phyloP scores from a whole-genome alignment of 2,888 invertebrate genomes.

The Exephanes ischioxanthus region DNA sequence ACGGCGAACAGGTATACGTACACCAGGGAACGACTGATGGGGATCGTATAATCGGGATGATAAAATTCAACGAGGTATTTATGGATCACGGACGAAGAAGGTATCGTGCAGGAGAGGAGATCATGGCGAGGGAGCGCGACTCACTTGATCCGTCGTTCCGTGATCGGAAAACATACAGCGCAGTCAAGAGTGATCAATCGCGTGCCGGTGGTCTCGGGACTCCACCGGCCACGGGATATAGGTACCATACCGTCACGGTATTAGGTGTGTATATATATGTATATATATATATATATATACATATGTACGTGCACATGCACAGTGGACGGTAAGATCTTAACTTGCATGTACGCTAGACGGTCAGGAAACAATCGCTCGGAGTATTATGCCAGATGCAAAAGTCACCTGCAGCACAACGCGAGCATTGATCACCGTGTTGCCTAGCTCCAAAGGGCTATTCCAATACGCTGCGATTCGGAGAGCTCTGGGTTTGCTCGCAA shows the following conservation, averaged over 20 bases:
- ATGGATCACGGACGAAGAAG: constrained; percentile 53
- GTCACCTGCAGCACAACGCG: constrained; percentile 66
- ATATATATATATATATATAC: constrained; percentile 10
- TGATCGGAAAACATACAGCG: constrained; percentile 44
- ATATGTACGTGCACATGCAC: not conserved
- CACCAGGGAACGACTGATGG: not conserved
- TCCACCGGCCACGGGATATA: not conserved
- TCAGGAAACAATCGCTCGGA: constrained; percentile 60
- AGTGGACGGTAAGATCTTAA: not conserved
- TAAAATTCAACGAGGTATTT: constrained; percentile 62
- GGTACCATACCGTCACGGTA: not conserved
- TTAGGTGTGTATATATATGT: not conserved
- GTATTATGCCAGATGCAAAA: constrained; percentile 66
- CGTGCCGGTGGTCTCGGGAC: constrained; percentile 54
- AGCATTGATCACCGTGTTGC: constrained; percentile 63
- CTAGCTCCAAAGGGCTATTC: constrained; percentile 44
- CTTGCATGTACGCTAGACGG: constrained; percentile 30
- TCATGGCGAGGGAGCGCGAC: constrained; percentile 23
- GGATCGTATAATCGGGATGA: constrained; percentile 54
- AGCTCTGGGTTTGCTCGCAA: constrained; percentile 23
- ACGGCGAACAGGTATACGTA: constrained; percentile 13
- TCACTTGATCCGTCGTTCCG: constrained; percentile 42
- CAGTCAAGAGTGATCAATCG: constrained; percentile 62
- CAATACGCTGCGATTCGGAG: constrained; percentile 43
- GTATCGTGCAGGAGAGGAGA: constrained; percentile 35